Base-by-base conservation (phyloP, 2,797 vertebrate genomes). In the Squalus acanthias region DNA sequence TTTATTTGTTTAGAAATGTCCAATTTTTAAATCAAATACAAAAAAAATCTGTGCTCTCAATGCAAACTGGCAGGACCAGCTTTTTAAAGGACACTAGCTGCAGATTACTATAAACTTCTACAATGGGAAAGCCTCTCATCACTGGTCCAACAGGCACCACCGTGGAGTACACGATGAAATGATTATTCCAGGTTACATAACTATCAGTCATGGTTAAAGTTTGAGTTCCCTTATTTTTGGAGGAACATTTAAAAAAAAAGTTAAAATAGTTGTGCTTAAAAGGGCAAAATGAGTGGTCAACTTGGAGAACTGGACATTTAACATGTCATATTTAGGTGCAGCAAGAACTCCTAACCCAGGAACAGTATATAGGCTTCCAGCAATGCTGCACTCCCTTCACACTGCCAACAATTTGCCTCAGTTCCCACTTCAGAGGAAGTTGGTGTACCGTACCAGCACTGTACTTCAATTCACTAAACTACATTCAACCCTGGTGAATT, bases 251-350 rank as follows among this genome's bases (percentile, higher is more conserved):
- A 69, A 63, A 65, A 63, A 92, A 95, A 72, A 76, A 60, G 50
- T 95, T 72, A 95, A 95, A 95, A 95, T 60, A 9, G 69, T 60
- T 76, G 53, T 57, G 26, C 72, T 95, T 53, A 95, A 95, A 95
- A 74, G 72, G 10, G 46, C 69, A 76, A 95, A 57, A 29, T 33
- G 70, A 69, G 50, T n/a, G 6, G 53, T n/a, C 12, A 76, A 57
- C 15, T 72, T 57, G 50, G 70, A 8, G 29, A 76, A 95, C 70
- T 57, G 29, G 26, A 33, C 29, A 95, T 95, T 69, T 76, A 57
- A 53, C 29, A 76, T 33, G 24, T 74, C 50, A 74, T 17, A 95
- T 74, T 74, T 50, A 53, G 29, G 2, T 72, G 50, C 94, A 95
- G 50, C 74, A 74, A 57, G 39, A 29, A 39, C 26, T 95, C 2